Evolutionary conservation across 2,113 vertebrate genomes (phyloP), one percentile per base, ranked within the genome.

Genomic region (Formicarius rufipectus): DNA sequence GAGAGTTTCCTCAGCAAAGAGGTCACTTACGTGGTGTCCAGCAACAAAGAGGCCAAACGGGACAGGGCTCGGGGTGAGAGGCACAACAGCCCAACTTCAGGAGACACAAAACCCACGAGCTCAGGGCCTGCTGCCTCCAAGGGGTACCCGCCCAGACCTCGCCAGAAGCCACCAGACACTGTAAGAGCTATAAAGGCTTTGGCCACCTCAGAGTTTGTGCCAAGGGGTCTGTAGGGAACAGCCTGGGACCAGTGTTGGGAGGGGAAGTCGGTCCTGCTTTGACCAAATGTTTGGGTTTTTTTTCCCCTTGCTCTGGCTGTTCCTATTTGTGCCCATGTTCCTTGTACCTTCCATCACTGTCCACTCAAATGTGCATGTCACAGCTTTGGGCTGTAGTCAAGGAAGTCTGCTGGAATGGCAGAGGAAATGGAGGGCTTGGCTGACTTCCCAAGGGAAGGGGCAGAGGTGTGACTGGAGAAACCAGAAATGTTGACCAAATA

Each of bases 1-100:
- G 99, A 99, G 95, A 98, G 98, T 96, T 99, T 99, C 94, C 97
- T 99, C 35, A 98, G 99, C 95, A 99, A 98, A 95, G 99, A 99
- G 94, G 97, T 99, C 66, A 98, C 89, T 84, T 98, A 98, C 3
- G 97, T 99, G 58, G 98, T 99, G 87, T 99, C 98, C 73, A 98
- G 98, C 95, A 98, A 75, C 91, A 97, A 77, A 64, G 98, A 98
- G 85, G 97, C 95, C 6, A 97, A 94, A 60, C 14, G 31, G 40
- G 78, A 69, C 93, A 37, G 37, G 23, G 5, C 87, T 53, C 9
- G 0, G 20, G 9, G 83, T 20, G 89, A 87, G 58, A 94, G 42
- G n/a, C 10, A 13, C 72, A 71, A 30, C 75, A 59, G 17, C 2
- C 6, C 39, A 39, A 12, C 77, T 45, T 55, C 96, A 71, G 62